These are phyloP conservation scores for Sphenodon punctatus DNA, from an alignment of 2,797 vertebrate species.

Conservation along the genomic window DNA sequence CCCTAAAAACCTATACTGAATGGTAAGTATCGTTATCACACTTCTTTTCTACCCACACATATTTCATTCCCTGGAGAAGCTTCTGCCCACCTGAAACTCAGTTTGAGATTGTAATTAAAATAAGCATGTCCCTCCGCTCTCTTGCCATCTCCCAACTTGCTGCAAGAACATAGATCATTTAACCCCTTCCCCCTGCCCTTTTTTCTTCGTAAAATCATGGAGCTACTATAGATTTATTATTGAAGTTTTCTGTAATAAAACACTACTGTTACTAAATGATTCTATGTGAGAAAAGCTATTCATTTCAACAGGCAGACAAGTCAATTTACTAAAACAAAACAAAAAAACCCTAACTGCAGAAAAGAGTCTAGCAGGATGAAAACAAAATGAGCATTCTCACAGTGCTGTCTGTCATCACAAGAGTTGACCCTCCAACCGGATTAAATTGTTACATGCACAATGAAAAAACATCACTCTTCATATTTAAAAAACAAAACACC, in stretches of 20 bases:
- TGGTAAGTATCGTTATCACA: not conserved
- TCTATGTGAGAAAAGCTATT: constrained; percentile 2
- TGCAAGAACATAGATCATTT: not conserved
- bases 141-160: constrained; percentile 21
- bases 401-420: not conserved
- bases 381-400: not conserved
- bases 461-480: too few species aligned
- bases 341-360: too few species aligned
- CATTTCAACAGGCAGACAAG: constrained; percentile 8
- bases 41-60: not conserved
- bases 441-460: too few species aligned
- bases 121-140: not conserved
- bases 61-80: not conserved
- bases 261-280: constrained; percentile 1
- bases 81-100: constrained; percentile 3
- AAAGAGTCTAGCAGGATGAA: constrained; percentile 2
- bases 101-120: not conserved
- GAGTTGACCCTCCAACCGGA: too few species aligned
- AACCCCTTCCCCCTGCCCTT: not conserved
- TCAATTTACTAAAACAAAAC: constrained; percentile 43
- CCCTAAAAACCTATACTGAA: not conserved
- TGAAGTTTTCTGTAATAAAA: constrained; percentile 32
- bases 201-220: not conserved
- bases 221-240: not conserved
- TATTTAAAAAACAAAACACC: not conserved